Evolutionary conservation across 2,888 invertebrate genomes (phyloP), one percentile per base, ranked within the genome.

Genomic region (Branchipolynoe longqiensis): DNA sequence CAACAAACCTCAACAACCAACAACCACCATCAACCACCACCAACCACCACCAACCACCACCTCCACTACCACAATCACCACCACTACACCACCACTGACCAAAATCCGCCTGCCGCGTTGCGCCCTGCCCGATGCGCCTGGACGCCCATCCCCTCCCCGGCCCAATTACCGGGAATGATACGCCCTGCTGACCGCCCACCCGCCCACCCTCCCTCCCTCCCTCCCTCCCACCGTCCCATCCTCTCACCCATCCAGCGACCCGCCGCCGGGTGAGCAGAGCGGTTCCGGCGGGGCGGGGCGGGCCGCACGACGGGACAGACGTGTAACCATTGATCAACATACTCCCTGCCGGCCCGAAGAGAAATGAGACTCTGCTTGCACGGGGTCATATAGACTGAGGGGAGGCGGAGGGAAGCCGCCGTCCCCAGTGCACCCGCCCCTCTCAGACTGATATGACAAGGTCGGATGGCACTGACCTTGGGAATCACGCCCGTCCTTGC

Each of bases 401-500:
- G 18, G 48, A 12, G 8, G 48, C 18, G 48, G 48, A 48, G 48
- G 48, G 48, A 48, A 58, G n/a, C 62, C 62, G 3, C 31, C 14
- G 3, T 25, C 28, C 62, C 62, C 48, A 48, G 48, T 8, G 8
- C 48, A 48, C 3, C 62, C 62, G 3, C 31, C 31, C 28, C 31
- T 2, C 22, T 73, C 18, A 31, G 78, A 78, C 78, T 54, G 78
- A 78, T 78, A 78, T 78, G 78, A 78, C 78, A 48, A 78, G 78
- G 78, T 78, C 78, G 48, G 41, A 78, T 48, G 78, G 78, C 41
- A 28, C 31, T 78, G 78, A 41, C 78, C 78, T 54, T 78, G 14
- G 14, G 78, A 78, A 78, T 78, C 78, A 78, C 78, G 54, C n/a
- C 78, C 4, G 41, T 14, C 41, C 78, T 48, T 14, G 12, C 28